Percentiles rank a stretch among this genome's conserved stretches.
These are phyloP conservation scores for Tichodroma muraria DNA, from an alignment of 2,113 vertebrate genomes.

Conservation along the genomic window DNA sequence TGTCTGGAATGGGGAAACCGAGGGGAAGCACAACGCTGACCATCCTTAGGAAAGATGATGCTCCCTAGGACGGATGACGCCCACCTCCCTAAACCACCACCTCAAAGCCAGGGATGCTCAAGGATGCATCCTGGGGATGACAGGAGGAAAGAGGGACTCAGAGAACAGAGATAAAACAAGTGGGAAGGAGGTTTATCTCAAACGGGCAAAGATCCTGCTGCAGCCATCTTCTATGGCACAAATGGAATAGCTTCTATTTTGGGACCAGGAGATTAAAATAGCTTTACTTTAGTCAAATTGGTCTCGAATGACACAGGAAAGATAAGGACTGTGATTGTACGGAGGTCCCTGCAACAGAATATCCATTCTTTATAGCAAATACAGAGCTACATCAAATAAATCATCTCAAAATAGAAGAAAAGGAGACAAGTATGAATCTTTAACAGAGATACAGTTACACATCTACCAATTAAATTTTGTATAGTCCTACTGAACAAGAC, in stretches of 20 bases:
- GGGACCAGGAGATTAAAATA: slow-evolving; percentile 43
- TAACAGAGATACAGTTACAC: neutral
- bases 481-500: neutral
- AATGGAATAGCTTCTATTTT: slow-evolving; percentile 45
- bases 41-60: neutral
- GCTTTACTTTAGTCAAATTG: slow-evolving; percentile 22
- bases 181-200: neutral
- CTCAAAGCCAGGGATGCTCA: neutral
- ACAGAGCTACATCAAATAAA: neutral
- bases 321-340: neutral
- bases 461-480: neutral
- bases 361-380: neutral
- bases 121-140: neutral
- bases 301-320: neutral
- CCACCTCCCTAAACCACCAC: neutral
- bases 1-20: neutral
- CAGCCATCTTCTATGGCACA: neutral
- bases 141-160: fast-evolving
- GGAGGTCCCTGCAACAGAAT: neutral
- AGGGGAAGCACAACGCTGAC: neutral
- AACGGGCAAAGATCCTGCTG: neutral
- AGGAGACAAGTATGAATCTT: neutral
- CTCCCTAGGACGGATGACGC: fast-evolving
- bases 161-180: neutral
- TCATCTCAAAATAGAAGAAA: neutral